Evolutionary conservation across 2,797 vertebrate species (phyloP).

Genomic region (Tinamus major): DNA sequence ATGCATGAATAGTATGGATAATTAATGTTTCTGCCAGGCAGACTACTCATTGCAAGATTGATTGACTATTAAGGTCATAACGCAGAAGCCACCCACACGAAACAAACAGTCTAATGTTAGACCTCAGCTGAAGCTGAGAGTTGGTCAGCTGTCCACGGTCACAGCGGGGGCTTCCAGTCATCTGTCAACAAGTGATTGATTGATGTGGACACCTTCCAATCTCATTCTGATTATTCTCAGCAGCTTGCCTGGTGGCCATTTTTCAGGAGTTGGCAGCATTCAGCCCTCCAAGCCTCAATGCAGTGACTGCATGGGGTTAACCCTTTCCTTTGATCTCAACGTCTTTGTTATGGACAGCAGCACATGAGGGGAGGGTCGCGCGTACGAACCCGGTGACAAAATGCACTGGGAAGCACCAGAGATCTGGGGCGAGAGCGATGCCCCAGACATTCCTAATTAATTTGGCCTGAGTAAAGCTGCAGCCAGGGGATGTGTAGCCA

Average conservation of each 20-base stretch:
- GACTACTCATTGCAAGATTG: slow-evolving; percentile 81
- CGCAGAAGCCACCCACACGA: slow-evolving; percentile 71
- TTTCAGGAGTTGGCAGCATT: slow-evolving; percentile 80
- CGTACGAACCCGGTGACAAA: background rate
- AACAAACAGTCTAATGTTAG: slow-evolving; percentile 73
- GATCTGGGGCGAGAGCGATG: fast-evolving
- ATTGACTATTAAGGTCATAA: slow-evolving; percentile 90
- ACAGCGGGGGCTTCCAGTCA: slow-evolving; percentile 85
- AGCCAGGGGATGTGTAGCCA: background rate
- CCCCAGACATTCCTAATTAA: background rate
- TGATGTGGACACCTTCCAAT: slow-evolving; percentile 90
- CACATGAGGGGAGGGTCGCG: background rate
- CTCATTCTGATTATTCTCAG: slow-evolving; percentile 75
- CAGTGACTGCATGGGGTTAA: slow-evolving; percentile 66
- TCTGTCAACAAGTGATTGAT: slow-evolving; percentile 93
- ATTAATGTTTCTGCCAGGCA: slow-evolving; percentile 84
- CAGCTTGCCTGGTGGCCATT: slow-evolving; percentile 89
- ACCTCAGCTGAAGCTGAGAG: slow-evolving; percentile 78
- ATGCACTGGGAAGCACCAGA: background rate
- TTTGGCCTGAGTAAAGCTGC: background rate
- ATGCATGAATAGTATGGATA: slow-evolving; percentile 73
- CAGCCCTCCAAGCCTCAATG: slow-evolving; percentile 77
- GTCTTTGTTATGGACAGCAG: slow-evolving; percentile 47
- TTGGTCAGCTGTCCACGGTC: slow-evolving; percentile 89
- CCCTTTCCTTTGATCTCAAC: slow-evolving; percentile 75